Base-by-base conservation (phyloP, 2,888 invertebrate genomes). In the Taphrorychus bicolor region DNA sequence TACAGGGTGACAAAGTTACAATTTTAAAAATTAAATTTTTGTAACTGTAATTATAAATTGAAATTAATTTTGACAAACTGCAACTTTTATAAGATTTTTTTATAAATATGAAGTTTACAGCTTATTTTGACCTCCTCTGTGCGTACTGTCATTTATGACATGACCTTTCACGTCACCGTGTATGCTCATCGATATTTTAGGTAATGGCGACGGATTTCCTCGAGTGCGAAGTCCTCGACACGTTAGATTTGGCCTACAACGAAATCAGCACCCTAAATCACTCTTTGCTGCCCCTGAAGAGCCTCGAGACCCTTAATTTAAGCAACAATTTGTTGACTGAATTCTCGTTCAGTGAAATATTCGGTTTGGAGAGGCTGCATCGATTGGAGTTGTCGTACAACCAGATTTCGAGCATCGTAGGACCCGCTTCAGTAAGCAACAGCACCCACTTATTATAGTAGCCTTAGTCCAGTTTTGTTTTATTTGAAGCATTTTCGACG, bases 341-440 rank as follows among this genome's bases (percentile, higher is more conserved):
- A 76, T 94, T 94, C 82, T 92, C 92, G 0, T 86, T 94, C 76
- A 88, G 90, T 79, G 92, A 94, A 80, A 87, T 94, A 51, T 88
- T 89, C 64, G 93, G 93, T 0, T 81, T 94, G 66, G 87, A 87
- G 71, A 86, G 87, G 70, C 82, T 94, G n/a, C 87, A 87, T 53
- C 85, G 88, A 14, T 86, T 94, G 61, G 93, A 93, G 82, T 83
- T 94, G 19, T 93, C 93, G 2, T 86, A 88, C 78, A 94, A 94
- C 79, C 87, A 85, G 78, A 92, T 94, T 61, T 85, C 83, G 56
- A 87, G 86, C 51, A 81, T 92, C 24, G 86, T 85, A 11, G 90
- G 90, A 51, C 85, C 88, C 66, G 88, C 88, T 78, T 87, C 89
- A 79, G 89, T 89, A 83, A 83, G 81, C 80, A 14, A n/a, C 9